Percentiles rank a stretch among this genome's conserved stretches.
Conservation (phyloP, 2,888 invertebrate species). For the Eustalomyia histrio region DNA sequence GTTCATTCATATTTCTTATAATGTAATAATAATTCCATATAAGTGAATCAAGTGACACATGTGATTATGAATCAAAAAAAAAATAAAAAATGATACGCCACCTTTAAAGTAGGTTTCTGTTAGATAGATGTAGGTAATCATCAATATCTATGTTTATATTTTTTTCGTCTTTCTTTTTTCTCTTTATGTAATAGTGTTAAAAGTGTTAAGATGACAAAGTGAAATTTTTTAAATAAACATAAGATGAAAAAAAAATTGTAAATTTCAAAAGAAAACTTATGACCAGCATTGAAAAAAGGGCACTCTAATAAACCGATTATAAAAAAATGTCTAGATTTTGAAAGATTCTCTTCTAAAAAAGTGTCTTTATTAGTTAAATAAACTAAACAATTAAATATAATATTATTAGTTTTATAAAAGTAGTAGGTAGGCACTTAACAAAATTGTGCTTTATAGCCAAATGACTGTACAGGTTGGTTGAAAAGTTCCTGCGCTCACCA, state of each 20-base stretch:
- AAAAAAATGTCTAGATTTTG: not conserved
- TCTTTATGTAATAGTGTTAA: not conserved
- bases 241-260: not conserved
- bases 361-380: not conserved
- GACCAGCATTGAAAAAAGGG: not conserved
- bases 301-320: not conserved
- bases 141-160: not conserved
- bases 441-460: no score
- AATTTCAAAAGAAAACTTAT: not conserved
- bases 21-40: not conserved
- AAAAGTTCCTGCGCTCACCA: no score
- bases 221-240: slow-evolving; percentile 12
- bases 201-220: slow-evolving; percentile 21
- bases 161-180: not conserved
- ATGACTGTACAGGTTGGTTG: no score
- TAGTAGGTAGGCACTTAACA: not conserved
- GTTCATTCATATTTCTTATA: not conserved
- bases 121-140: not conserved
- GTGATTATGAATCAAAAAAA: not conserved
- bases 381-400: not conserved
- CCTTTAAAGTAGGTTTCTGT: not conserved
- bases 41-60: not conserved
- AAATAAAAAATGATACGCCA: not conserved
- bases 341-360: not conserved
- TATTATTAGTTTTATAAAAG: no score